These are phyloP conservation scores for Synanthedon vespiformis DNA, from an alignment of 2,888 invertebrate genomes.

Conservation along the genomic window DNA sequence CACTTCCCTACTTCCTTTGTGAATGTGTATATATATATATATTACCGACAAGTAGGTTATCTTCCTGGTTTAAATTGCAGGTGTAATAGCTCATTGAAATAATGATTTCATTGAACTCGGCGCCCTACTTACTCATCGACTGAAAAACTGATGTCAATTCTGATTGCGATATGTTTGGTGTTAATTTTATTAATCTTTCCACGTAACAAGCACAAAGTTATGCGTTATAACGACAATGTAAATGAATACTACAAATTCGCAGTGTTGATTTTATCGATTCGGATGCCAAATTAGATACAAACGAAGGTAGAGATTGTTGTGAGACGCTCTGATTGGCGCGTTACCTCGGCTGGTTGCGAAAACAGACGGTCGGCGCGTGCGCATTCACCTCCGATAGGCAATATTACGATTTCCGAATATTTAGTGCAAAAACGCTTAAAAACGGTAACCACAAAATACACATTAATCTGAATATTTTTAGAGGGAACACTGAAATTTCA, in stretches of 20 bases:
- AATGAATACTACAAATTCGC: background rate
- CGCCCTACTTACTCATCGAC: constrained; percentile 6
- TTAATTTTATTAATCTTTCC: too few species aligned
- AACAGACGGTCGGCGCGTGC: constrained; percentile 20
- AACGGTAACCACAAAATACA: too few species aligned
- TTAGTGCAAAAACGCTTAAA: too few species aligned
- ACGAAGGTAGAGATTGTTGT: constrained; percentile 12
- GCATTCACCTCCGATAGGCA: constrained; percentile 15
- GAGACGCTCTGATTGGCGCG: constrained; percentile 55
- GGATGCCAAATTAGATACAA: constrained; percentile 13
- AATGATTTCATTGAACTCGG: constrained; percentile 1
- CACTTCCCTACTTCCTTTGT: background rate
- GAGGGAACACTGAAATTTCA: too few species aligned
- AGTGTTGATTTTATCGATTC: constrained; percentile 1
- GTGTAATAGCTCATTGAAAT: background rate
- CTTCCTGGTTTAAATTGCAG: background rate
- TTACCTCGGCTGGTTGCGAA: constrained; percentile 25
- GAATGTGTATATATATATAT: background rate
- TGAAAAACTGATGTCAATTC: constrained; percentile 6
- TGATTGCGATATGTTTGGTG: constrained; percentile 1
- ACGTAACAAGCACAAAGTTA: too few species aligned
- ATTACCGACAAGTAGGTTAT: background rate
- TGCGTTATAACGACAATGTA: background rate
- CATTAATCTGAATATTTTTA: too few species aligned
- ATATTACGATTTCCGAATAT: constrained; percentile 6